phyloP scores from a whole-genome alignment of 2,888 invertebrate species.

The Biston betularia region DNA sequence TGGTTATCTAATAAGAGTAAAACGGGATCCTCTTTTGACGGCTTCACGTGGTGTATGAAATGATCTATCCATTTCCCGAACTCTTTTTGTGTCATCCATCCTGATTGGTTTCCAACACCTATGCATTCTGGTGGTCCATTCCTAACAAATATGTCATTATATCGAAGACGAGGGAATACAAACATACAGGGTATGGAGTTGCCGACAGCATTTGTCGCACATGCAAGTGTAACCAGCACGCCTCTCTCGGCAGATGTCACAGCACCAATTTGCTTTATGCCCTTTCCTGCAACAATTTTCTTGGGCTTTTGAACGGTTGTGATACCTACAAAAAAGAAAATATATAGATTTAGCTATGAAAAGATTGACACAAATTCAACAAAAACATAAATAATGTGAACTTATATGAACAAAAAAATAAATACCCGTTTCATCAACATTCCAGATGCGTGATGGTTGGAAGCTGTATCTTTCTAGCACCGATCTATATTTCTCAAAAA shows the following conservation, averaged over 20 bases:
- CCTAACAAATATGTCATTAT: conserved; percentile 5
- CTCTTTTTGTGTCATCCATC: conserved; percentile 16
- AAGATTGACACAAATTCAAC: too few species aligned
- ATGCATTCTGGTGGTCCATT: conserved; percentile 10
- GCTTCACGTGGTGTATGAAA: conserved; percentile 22
- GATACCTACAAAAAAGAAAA: too few species aligned
- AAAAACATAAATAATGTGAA: too few species aligned
- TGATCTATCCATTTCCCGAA: conserved; percentile 17
- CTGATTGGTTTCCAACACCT: conserved; percentile 12
- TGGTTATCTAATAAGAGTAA: conserved; percentile 23
- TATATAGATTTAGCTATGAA: too few species aligned
- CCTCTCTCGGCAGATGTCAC: conserved; percentile 6
- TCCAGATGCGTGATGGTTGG: neutral
- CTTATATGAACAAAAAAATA: too few species aligned
- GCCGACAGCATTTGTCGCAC: conserved; percentile 7
- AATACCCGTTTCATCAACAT: conserved; percentile 1
- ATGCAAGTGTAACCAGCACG: neutral
- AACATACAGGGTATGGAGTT: conserved; percentile 12
- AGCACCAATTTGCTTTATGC: neutral
- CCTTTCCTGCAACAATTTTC: conserved; percentile 1
- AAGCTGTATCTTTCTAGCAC: too few species aligned
- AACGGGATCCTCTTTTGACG: conserved; percentile 7
- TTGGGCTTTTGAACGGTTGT: conserved; percentile 2
- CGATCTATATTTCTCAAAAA: too few species aligned
- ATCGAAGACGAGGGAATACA: conserved; percentile 10